These are phyloP conservation scores for Alviniconcha strummeri DNA, from an alignment of 2,888 invertebrate species.

Conservation along the genomic window DNA sequence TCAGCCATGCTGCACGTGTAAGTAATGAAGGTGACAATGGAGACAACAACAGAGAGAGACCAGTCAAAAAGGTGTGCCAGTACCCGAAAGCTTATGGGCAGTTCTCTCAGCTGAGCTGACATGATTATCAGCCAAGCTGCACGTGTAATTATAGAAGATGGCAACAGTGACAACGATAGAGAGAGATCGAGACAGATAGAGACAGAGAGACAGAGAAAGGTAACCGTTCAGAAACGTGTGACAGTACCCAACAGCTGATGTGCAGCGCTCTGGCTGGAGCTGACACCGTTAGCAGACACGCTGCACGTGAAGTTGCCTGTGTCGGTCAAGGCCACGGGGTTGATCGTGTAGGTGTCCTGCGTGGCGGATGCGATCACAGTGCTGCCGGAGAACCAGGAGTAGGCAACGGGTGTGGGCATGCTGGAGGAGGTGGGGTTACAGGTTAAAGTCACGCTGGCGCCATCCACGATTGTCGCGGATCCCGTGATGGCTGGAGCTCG, in stretches of 20 bases:
- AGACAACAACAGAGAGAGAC: too few species aligned
- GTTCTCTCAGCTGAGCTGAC: neutral
- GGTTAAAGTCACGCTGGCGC: neutral
- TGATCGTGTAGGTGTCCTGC: neutral
- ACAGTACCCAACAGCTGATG: neutral
- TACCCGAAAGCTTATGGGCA: too few species aligned
- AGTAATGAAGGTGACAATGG: too few species aligned
- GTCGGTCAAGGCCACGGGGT: conserved; percentile 5
- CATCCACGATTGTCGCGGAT: neutral
- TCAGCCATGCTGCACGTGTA: too few species aligned
- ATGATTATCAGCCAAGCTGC: neutral
- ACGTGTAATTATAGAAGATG: neutral
- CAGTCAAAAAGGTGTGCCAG: too few species aligned
- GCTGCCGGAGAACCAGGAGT: neutral
- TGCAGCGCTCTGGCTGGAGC: neutral
- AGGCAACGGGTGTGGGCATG: neutral
- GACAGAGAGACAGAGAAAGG: too few species aligned
- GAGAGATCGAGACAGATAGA: too few species aligned
- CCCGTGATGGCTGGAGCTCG: neutral
- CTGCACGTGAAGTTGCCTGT: neutral
- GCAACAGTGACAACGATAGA: neutral
- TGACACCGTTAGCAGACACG: neutral
- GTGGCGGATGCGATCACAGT: neutral
- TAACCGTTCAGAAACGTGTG: too few species aligned
- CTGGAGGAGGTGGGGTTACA: neutral